Evolutionary conservation across 1,140 invertebrate genomes (phyloP), one percentile per base, ranked within the genome.

Genomic region (Hydropsyche tenuis): DNA sequence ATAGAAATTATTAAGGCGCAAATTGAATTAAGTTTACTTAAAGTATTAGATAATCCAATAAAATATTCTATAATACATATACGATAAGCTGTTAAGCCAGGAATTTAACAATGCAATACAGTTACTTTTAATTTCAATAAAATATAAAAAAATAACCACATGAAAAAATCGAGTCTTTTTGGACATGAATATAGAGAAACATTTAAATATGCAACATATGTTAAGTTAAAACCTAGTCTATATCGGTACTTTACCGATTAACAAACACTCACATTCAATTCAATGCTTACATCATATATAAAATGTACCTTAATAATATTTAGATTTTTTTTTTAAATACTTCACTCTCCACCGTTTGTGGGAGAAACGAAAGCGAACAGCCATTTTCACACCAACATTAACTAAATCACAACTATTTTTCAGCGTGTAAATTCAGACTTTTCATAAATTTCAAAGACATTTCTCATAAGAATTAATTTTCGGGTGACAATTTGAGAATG

Each of bases 1-100:
- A 62, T 69, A 51, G 74, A 70, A 74, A 72, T 74, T 56, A 77
- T 77, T 77, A 77, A 77, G 75, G 75, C 75, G 75, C 73, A 73
- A 63, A 71, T 76, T 76, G 74, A 73, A 75, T 75, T 37, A 66
- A 69, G 64, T 73, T 51, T 72, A 65, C 72, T 65, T 76, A 76
- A 51, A 73, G 73, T 74, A 72, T 74, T 76, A 77, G 73, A 77
- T 65, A 77, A 73, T 72, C 51, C 64, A 64, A 72, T 77, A 77
- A 76, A 76, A 74, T 77, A 74, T 73, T 76, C 27, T 74, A 74
- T 77, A 76, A 73, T 73, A 60, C 56, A 60, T 66, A 73, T 70
- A 75, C 72, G 72, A 76, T 72, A 77, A 77, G 75, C 75, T 63
- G 68, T 74, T 53, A 77, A 74, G 73, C 75, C 75, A 65, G 73